A percentile compares a stretch with the other conserved stretches of the same genome.
Conservation (phyloP, 1,140 invertebrate genomes). For the Drosophila nigrodunni region DNA sequence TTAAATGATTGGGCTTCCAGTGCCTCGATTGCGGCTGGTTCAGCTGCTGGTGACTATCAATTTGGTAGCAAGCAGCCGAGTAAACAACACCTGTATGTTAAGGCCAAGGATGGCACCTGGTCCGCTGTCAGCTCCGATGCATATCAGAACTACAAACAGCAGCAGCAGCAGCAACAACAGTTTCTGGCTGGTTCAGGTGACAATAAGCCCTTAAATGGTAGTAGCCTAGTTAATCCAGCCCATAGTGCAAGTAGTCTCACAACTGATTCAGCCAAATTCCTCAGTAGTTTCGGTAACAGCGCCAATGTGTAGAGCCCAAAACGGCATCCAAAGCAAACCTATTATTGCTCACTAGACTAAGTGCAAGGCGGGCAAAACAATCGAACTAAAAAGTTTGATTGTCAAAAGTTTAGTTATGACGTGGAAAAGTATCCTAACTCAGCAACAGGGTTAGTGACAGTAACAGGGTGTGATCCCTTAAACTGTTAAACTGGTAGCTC, state of each 20-base stretch:
- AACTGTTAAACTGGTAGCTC: conserved; percentile 22
- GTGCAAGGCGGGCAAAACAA: neutral
- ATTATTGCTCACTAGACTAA: conserved; percentile 62
- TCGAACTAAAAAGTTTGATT: neutral
- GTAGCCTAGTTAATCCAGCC: conserved; percentile 41
- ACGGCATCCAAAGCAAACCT: neutral
- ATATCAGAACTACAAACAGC: conserved; percentile 76
- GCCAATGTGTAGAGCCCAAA: conserved; percentile 68
- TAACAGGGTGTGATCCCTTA: neutral
- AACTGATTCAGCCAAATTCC: conserved; percentile 71
- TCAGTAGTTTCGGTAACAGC: conserved; percentile 77
- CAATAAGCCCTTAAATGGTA: conserved; percentile 57
- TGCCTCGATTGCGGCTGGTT: conserved; percentile 71
- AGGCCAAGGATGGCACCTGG: conserved; percentile 83
- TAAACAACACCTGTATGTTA: conserved; percentile 83
- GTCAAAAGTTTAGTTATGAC: conserved; percentile 7
- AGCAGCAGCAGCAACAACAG: conserved; percentile 68
- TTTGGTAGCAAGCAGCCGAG: conserved; percentile 80
- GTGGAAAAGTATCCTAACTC: conserved; percentile 2
- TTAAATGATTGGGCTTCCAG: conserved; percentile 82
- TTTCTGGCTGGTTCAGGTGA: conserved; percentile 70
- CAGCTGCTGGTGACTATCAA: conserved; percentile 75
- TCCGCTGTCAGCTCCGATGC: conserved; percentile 81
- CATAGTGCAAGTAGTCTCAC: conserved; percentile 71
- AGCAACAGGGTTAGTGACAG: conserved; percentile 32